These are phyloP conservation scores for Gymnoscopelus braueri DNA, from an alignment of 2,797 vertebrate genomes.

Conservation along the genomic window DNA sequence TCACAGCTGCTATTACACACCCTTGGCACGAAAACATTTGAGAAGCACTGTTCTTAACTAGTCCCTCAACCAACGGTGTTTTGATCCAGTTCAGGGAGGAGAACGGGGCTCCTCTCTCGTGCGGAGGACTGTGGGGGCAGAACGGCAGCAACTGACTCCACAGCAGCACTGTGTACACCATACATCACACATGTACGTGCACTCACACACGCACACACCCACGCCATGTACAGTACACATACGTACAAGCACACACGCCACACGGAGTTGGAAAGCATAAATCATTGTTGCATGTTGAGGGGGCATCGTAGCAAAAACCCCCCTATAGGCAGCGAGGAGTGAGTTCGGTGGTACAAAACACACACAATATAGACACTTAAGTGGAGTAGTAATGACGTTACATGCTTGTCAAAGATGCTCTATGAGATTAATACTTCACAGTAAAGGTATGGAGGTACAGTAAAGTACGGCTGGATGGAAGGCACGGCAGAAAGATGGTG, in stretches of 20 bases:
- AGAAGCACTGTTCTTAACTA: not conserved
- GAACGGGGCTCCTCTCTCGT: conserved; percentile 29
- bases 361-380: conserved; percentile 18
- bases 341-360: not conserved
- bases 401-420: conserved; percentile 1
- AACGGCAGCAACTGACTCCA: conserved; percentile 15
- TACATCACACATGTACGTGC: conserved; percentile 22
- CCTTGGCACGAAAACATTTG: no score
- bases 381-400: not conserved
- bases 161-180: conserved; percentile 26
- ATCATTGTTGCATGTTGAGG: conserved; percentile 17
- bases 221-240: conserved; percentile 3
- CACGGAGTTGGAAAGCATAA: not conserved
- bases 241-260: not conserved
- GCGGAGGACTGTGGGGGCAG: conserved; percentile 19
- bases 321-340: not conserved
- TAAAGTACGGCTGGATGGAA: not conserved
- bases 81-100: conserved; percentile 31
- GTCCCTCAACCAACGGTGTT: conserved; percentile 33
- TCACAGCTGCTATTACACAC: no score
- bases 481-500: not conserved
- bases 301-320: conserved; percentile 5
- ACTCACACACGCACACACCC: conserved; percentile 8
- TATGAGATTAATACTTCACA: not conserved
- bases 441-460: not conserved